Evolutionary conservation across 2,113 vertebrate genomes (phyloP), one percentile per base, ranked within the genome.

Genomic region (Empidonax traillii): DNA sequence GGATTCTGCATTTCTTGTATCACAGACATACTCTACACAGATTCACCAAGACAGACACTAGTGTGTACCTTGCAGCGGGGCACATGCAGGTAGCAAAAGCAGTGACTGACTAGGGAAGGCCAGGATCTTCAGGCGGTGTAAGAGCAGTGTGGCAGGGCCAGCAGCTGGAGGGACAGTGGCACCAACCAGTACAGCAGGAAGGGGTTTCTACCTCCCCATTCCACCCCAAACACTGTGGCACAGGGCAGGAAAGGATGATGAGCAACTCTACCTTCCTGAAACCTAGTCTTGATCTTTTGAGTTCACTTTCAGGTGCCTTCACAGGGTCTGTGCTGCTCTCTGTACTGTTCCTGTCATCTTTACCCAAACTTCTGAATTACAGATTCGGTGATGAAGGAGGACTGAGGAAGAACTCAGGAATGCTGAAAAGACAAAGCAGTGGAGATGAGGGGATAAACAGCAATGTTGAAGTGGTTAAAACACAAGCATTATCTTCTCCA

Each of bases 121-220:
- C 52, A 51, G 33, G 74, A 39, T 51, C 35, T 72, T 10, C 24
- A n/a, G 52, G 22, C 2, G 1, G 12, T 11, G 8, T 1, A 2
- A 59, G 18, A 46, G 10, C 62, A 66, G 56, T 9, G 0, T 0
- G 0, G 39, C 35, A 77, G 35, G 47, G 28, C 43, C 44, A 30
- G 39, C n/a, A 66, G 58, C 44, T 82, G 39, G 15, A 35, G 25
- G 23, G 46, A 82, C 51, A 53, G 19, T 20, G 23, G 19, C 49
- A 74, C 22, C 37, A 47, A 84, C 20, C 2, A 56, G n/a, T 22
- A 58, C 9, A 20, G 19, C 0, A 2, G 35, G 33, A 86, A 76
- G 18, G 8, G 27, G 12, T 12, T 74, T 89, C 35, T 35, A 56
- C 31, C 41, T 41, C 15, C 14, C 10, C 44, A 4, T 41, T 63